Evolutionary conservation across 2,797 vertebrate genomes (phyloP), one percentile per base, ranked within the genome.

Genomic region (Luscinia megarhynchos): DNA sequence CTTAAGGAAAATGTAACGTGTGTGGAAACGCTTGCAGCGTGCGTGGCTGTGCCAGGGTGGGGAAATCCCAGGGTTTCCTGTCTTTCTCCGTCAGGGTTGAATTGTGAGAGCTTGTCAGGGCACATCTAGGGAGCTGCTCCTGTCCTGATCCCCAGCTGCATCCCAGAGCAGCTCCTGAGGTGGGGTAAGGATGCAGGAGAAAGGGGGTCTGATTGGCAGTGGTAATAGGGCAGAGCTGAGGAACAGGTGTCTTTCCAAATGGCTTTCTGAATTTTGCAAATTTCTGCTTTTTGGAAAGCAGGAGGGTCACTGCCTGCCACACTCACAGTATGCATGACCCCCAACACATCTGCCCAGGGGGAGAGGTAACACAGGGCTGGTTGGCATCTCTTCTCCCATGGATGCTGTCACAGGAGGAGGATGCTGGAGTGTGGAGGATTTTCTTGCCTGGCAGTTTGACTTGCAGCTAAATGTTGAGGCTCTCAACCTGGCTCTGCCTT

Each of bases 261-360:
- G 2, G 24, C 4, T 61, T 77, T 75, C 30, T 21, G 50, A 82
- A 38, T 73, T 73, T 58, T 58, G 62, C n/a, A 50, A 57, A 69
- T 43, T 34, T 43, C 26, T 50, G 12, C 12, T 17, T 73, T 84
- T 74, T 50, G 69, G 53, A 66, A 61, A 73, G 26, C 29, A 11
- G 48, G 51, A 58, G 57, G 40, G 48, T 73, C 30, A 4, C 32
- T 7, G 7, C n/a, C 50, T 79, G 54, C 45, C 4, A 0, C 5
- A 3, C 40, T 63, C n/a, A 21, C 36, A 19, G 21, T 54, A 22
- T 0, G 0, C 9, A 3, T 34, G 6, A 2, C 30, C 41, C 69
- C 32, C 13, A 55, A 59, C 32, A 11, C 15, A 10, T 68, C 48
- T 55, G 32, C 69, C 40, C 3, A 1, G 20, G 8, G 26, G 21